Evolutionary conservation across 2,113 vertebrate genomes (phyloP).

Genomic region (Gallinago paraguaiae): DNA sequence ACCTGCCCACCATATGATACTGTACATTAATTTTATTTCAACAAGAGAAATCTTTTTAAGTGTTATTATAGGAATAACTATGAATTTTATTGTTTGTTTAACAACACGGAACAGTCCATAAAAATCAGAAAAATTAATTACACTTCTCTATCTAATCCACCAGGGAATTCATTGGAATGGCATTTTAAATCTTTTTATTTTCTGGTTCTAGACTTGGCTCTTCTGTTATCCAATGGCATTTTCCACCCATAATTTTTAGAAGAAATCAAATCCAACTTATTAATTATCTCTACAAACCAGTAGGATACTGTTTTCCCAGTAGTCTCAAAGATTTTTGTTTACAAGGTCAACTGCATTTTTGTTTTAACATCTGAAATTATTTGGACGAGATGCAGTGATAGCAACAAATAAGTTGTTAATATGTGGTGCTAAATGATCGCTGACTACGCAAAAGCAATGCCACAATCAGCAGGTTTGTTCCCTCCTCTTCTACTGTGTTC

Average conservation of each 20-base stretch:
- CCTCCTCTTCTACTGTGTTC: not conserved
- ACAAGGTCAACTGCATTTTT: not conserved
- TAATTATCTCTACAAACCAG: not conserved
- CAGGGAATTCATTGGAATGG: not conserved
- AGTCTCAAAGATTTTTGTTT: not conserved
- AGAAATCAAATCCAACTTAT: not conserved
- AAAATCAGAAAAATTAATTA: conserved; percentile 30
- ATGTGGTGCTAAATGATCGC: not conserved
- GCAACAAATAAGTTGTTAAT: not conserved
- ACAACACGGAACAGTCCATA: conserved; percentile 44
- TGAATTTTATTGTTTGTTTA: conserved; percentile 59
- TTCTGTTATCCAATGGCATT: not conserved
- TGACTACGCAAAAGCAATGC: not conserved
- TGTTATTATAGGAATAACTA: conserved; percentile 22
- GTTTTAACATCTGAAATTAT: not conserved
- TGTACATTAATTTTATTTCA: conserved; percentile 44
- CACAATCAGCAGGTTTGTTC: not conserved
- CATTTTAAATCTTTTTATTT: not conserved
- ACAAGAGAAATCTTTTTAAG: not conserved
- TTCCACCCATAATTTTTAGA: not conserved
- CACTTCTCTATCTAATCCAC: not conserved
- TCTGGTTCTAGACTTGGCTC: not conserved
- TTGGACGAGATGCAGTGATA: not conserved
- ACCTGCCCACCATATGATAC: not conserved
- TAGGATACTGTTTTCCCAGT: not conserved